Percentiles rank a stretch among this genome's conserved stretches.
Evolutionary conservation across 1,140 invertebrate species (phyloP).

Genomic region (Drosophila seguyi): DNA sequence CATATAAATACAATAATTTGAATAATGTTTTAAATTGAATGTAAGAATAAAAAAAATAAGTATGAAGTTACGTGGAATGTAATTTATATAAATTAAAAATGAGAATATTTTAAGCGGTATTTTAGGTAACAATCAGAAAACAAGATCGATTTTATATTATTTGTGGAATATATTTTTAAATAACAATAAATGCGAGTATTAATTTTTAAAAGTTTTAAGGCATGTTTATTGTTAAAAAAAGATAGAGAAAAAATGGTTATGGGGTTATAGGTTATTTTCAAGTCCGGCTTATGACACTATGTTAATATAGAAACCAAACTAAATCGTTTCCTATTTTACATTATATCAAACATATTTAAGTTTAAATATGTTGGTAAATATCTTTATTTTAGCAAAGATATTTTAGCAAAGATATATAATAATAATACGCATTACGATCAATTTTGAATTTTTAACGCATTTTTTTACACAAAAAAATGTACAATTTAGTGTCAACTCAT

Average conservation of each 20-base stretch:
- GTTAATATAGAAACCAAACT: not conserved
- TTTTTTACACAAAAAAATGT: not conserved
- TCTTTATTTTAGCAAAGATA: not conserved
- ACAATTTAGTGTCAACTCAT: too few relatives aligned
- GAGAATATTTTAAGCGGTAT: conserved; percentile 40
- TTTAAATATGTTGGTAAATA: not conserved
- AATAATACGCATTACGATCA: not conserved
- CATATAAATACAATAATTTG: conserved; percentile 23
- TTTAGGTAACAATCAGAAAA: conserved; percentile 51
- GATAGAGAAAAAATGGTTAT: conserved; percentile 46
- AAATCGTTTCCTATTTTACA: not conserved
- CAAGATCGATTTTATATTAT: conserved; percentile 57
- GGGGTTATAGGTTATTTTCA: conserved; percentile 15
- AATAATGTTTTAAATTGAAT: conserved; percentile 12
- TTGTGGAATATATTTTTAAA: conserved; percentile 40
- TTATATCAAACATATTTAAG: not conserved
- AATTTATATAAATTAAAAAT: too few relatives aligned
- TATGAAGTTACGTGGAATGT: not conserved
- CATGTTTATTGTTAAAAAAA: conserved; percentile 63
- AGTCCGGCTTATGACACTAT: too few relatives aligned
- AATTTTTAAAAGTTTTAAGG: conserved; percentile 73
- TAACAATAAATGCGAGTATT: conserved; percentile 71
- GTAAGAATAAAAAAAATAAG: conserved; percentile 26
- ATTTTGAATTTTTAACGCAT: not conserved
- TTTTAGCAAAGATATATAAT: too few relatives aligned